phyloP scores from a whole-genome alignment of 2,888 invertebrate genomes.

The Drosophila meridionalis region DNA sequence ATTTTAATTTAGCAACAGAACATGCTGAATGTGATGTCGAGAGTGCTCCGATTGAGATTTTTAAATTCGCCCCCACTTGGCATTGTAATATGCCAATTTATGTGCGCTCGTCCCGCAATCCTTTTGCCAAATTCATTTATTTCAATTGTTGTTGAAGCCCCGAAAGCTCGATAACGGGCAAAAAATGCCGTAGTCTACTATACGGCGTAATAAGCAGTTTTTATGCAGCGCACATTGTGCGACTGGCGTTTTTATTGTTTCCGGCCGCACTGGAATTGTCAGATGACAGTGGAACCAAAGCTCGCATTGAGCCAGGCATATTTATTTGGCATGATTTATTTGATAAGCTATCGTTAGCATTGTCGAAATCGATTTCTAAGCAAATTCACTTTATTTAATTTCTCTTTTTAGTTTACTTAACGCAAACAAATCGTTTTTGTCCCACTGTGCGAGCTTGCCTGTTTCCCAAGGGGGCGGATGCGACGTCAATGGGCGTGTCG shows the following conservation, averaged over 20 bases:
- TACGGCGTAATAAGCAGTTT: conserved; percentile 75
- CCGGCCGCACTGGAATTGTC: conserved; percentile 55
- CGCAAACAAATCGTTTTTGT: neutral
- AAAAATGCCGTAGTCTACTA: conserved; percentile 52
- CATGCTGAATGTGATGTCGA: conserved; percentile 1
- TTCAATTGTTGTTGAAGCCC: conserved; percentile 73
- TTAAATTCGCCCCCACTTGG: conserved; percentile 1
- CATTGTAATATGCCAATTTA: conserved; percentile 60
- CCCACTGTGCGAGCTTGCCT: conserved; percentile 13
- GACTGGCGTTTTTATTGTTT: conserved; percentile 72
- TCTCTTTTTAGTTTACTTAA: too few relatives aligned
- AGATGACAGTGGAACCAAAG: conserved; percentile 48
- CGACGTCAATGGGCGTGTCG: conserved; percentile 41
- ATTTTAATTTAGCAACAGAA: conserved; percentile 35
- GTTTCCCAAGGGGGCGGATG: conserved; percentile 2
- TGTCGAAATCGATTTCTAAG: neutral
- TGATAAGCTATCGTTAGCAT: neutral
- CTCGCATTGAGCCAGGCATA: neutral
- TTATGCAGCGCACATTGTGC: conserved; percentile 70
- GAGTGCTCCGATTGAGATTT: conserved; percentile 19
- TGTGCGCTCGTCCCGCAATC: conserved; percentile 58
- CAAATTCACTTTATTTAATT: neutral
- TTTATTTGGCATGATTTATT: neutral
- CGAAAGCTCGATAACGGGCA: conserved; percentile 9
- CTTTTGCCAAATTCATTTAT: conserved; percentile 77